Evolutionary conservation across 2,113 vertebrate genomes (phyloP).

Genomic region (Cebidichthys violaceus): DNA sequence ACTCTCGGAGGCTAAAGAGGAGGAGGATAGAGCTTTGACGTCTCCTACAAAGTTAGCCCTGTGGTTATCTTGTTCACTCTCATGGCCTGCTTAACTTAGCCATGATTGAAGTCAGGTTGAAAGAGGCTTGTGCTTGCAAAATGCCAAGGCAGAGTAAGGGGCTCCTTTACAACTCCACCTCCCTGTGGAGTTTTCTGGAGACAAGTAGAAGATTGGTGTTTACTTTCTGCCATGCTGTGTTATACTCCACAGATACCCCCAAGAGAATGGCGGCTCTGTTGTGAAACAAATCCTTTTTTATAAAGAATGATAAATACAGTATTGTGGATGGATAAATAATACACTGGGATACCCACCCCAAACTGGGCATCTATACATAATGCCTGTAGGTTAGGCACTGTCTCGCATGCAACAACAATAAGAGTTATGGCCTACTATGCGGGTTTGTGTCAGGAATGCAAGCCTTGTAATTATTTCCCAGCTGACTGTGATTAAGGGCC

Average conservation of each 20-base stretch:
- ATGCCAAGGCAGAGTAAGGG: slow-evolving; percentile 67
- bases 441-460: slow-evolving; percentile 76
- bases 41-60: slow-evolving; percentile 77
- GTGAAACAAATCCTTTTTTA: slow-evolving; percentile 53
- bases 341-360: slow-evolving; percentile 37
- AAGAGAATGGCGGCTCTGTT: slow-evolving; percentile 61
- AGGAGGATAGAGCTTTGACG: slow-evolving; percentile 68
- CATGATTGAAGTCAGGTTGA: slow-evolving; percentile 76
- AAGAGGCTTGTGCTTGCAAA: slow-evolving; percentile 69
- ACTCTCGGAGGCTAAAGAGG: slow-evolving; percentile 75
- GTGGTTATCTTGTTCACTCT: slow-evolving; percentile 77
- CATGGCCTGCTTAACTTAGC: slow-evolving; percentile 79
- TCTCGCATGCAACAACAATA: slow-evolving; percentile 66
- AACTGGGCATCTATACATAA: slow-evolving; percentile 59
- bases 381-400: slow-evolving; percentile 50
- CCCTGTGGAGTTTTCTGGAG: slow-evolving; percentile 69
- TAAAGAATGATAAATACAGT: slow-evolving; percentile 67
- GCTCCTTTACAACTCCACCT: slow-evolving; percentile 61
- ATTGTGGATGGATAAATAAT: slow-evolving; percentile 72
- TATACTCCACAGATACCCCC: slow-evolving; percentile 62
- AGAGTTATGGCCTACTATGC: slow-evolving; percentile 44
- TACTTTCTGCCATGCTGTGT: slow-evolving; percentile 73
- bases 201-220: slow-evolving; percentile 76
- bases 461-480: slow-evolving; percentile 83
- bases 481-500: slow-evolving; percentile 84